These are phyloP conservation scores for Vipera latastei DNA, from an alignment of 2,797 vertebrate species.

Conservation along the genomic window DNA sequence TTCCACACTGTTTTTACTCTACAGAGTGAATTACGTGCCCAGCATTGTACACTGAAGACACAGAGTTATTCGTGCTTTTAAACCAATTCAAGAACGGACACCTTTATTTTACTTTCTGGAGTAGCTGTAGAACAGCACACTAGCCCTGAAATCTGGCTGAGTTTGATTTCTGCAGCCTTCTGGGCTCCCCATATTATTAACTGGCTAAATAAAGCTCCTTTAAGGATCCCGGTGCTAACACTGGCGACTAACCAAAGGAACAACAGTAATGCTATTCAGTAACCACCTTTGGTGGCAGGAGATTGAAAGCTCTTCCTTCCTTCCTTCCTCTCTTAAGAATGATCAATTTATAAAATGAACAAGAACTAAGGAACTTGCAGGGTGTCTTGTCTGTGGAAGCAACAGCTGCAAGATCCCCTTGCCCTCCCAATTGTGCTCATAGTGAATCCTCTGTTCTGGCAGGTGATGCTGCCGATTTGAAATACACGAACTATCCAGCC, in stretches of 20 bases:
- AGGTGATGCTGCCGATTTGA: conserved; percentile 7
- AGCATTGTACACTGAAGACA: not conserved
- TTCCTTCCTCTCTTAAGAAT: conserved; percentile 63
- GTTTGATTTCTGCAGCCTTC: not conserved
- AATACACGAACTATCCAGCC: not conserved
- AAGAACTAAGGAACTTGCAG: conserved; percentile 46
- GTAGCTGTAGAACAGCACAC: not conserved
- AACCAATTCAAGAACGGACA: not conserved
- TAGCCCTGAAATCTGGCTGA: not conserved
- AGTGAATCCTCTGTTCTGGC: not conserved
- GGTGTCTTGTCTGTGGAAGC: conserved; percentile 41
- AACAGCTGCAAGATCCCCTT: conserved; percentile 60
- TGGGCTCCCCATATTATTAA: not conserved
- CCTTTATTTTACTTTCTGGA: not conserved
- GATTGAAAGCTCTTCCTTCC: conserved; percentile 52
- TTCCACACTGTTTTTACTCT: not conserved
- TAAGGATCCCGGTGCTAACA: conserved; percentile 54
- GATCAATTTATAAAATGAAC: conserved; percentile 51
- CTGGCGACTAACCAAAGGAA: conserved; percentile 55
- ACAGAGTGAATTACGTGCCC: not conserved
- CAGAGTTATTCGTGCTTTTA: not conserved
- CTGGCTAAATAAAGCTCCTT: conserved; percentile 54
- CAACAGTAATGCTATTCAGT: conserved; percentile 63
- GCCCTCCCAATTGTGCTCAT: conserved; percentile 3
- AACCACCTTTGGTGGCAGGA: conserved; percentile 45